Evolutionary conservation across 2,888 invertebrate species (phyloP).

Genomic region (Cataglyphis rosenhaueri): DNA sequence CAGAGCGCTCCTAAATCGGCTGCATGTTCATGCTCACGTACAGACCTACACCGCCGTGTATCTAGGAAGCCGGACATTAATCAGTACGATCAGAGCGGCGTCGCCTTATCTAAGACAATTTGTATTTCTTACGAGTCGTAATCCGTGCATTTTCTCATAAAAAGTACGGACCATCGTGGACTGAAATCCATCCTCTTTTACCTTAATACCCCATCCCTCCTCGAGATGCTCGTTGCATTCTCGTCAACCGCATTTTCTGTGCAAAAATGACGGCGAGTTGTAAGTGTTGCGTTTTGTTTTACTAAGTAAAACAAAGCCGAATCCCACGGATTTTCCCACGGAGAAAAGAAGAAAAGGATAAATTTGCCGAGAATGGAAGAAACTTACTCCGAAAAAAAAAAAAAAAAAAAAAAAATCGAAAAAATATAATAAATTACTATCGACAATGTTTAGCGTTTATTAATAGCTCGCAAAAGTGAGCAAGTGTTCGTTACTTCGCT

Average conservation of each 20-base stretch:
- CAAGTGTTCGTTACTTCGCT: constrained; percentile 25
- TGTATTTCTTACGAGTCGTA: constrained; percentile 67
- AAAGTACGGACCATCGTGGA: constrained; percentile 61
- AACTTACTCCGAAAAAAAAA: background rate
- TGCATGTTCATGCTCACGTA: constrained; percentile 52
- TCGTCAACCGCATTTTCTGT: background rate
- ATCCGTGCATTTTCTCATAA: constrained; percentile 70
- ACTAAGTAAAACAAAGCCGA: background rate
- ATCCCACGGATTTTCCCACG: background rate
- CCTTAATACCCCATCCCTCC: constrained; percentile 47
- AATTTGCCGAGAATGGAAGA: background rate
- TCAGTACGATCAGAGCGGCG: constrained; percentile 60
- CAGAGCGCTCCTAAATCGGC: constrained; percentile 43
- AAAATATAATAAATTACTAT: constrained; percentile 40
- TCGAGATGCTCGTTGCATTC: constrained; percentile 28
- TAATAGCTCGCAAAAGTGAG: constrained; percentile 8
- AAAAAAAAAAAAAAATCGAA: background rate
- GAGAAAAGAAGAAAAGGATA: background rate
- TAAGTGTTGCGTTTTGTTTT: background rate
- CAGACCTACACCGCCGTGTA: constrained; percentile 27
- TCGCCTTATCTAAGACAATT: constrained; percentile 62
- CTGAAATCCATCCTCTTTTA: constrained; percentile 65
- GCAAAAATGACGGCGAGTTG: background rate
- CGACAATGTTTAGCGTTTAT: constrained; percentile 35
- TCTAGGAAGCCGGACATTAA: constrained; percentile 61